Conservation (phyloP, 2,113 vertebrate genomes). For the Eira barbara region DNA sequence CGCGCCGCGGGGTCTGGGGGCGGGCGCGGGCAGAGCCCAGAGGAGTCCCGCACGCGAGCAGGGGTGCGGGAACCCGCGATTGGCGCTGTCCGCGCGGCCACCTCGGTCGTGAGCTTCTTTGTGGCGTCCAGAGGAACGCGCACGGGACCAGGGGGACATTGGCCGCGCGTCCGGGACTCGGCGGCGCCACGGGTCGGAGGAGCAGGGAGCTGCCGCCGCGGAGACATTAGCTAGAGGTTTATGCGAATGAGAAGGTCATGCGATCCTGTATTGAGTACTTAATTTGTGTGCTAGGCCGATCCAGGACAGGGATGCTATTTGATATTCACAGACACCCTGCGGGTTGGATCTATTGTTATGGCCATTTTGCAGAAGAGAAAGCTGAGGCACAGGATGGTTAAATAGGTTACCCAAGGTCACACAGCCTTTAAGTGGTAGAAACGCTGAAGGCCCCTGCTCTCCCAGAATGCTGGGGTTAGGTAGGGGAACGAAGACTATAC, state of each 20-base stretch:
- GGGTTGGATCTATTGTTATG: background rate
- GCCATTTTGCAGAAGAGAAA: slow-evolving; percentile 2
- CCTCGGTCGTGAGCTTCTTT: background rate
- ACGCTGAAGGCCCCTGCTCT: background rate
- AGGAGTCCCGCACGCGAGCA: background rate
- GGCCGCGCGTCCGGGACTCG: background rate
- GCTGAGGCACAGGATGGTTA: background rate
- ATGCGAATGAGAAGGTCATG: background rate
- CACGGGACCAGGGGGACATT: background rate
- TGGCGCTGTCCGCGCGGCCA: background rate
- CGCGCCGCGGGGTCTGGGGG: accelerated
- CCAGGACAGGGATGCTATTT: background rate
- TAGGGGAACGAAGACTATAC: background rate
- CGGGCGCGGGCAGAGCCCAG: accelerated
- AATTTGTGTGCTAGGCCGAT: background rate
- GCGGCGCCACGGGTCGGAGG: accelerated
- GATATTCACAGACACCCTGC: background rate
- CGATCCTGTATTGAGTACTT: background rate
- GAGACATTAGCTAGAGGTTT: background rate
- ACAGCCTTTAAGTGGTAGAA: background rate
- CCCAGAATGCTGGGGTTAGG: background rate
- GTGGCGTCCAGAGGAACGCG: background rate
- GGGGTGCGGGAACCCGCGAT: background rate
- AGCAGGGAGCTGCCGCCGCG: background rate
- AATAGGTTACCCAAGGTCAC: background rate